Percentiles rank a stretch among this genome's conserved stretches.
Evolutionary conservation across 2,797 vertebrate genomes (phyloP).

Genomic region (Paratrypauchen microcephalus): DNA sequence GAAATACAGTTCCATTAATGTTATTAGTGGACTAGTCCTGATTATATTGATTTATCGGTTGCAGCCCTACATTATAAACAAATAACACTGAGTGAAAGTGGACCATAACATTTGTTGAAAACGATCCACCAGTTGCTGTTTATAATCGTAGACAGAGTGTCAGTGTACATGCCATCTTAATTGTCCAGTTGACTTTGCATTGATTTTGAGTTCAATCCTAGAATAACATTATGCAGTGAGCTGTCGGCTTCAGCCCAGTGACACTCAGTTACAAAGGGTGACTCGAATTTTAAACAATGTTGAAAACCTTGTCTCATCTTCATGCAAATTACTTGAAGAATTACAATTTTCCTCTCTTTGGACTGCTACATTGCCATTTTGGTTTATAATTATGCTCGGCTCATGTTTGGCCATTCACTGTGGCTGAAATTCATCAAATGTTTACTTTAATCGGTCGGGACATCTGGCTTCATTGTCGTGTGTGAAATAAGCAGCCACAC

Average conservation of each 20-base stretch:
- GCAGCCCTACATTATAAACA: not conserved
- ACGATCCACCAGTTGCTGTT: not conserved
- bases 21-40: no score
- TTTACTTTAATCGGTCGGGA: conserved; percentile 45
- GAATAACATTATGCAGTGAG: conserved; percentile 22
- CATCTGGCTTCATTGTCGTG: conserved; percentile 58
- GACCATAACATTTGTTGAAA: not conserved
- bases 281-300: conserved; percentile 37
- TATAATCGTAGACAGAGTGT: not conserved
- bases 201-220: conserved; percentile 23
- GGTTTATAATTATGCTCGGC: conserved; percentile 36
- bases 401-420: conserved; percentile 24
- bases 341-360: conserved; percentile 29
- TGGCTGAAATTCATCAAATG: conserved; percentile 38
- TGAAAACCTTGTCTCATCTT: conserved; percentile 39
- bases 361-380: conserved; percentile 21
- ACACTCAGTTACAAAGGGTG: conserved; percentile 31
- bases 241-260: conserved; percentile 10
- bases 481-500: conserved; percentile 47
- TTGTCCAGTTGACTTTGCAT: conserved; percentile 6
- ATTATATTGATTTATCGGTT: no score
- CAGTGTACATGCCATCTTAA: conserved; percentile 2
- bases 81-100: not conserved
- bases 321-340: conserved; percentile 45
- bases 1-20: no score